Conservation (phyloP, 1,140 invertebrate species). For the Meloidogyne floridensis region DNA sequence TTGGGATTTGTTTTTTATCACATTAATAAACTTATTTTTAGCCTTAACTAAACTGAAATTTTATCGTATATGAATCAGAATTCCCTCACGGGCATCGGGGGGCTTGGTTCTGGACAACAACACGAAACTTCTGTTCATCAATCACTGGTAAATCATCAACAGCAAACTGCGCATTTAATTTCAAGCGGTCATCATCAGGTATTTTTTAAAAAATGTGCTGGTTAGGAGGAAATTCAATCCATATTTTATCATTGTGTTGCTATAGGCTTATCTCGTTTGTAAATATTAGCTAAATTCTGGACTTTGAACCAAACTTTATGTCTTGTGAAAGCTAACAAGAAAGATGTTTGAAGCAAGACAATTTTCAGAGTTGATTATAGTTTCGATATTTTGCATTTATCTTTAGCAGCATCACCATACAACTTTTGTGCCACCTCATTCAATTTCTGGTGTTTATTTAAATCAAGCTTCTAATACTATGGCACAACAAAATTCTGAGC, state of each 20-base stretch:
- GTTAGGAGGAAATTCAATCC: too few species aligned
- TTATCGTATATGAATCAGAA: not conserved
- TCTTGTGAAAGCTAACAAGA: too few species aligned
- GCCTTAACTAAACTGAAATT: not conserved
- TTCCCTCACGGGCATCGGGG: not conserved
- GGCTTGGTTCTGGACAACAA: not conserved
- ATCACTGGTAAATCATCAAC: not conserved
- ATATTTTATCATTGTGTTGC: too few species aligned
- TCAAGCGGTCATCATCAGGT: not conserved
- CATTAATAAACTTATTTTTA: not conserved
- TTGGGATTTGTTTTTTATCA: too few species aligned
- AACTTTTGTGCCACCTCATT: slow-evolving; percentile 24
- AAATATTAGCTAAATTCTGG: too few species aligned
- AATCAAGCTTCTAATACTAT: not conserved
- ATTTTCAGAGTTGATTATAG: too few species aligned
- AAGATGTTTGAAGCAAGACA: too few species aligned
- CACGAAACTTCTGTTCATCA: not conserved
- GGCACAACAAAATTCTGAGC: slow-evolving; percentile 14
- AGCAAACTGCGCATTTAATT: not conserved
- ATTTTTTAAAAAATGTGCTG: not conserved
- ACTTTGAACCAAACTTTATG: too few species aligned
- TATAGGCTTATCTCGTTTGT: too few species aligned
- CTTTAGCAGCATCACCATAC: slow-evolving; percentile 14
- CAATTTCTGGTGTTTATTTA: slow-evolving; percentile 9
- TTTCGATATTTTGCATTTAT: not conserved